These are phyloP conservation scores for Poecilus cupreus DNA, from an alignment of 2,888 invertebrate genomes.

Conservation along the genomic window DNA sequence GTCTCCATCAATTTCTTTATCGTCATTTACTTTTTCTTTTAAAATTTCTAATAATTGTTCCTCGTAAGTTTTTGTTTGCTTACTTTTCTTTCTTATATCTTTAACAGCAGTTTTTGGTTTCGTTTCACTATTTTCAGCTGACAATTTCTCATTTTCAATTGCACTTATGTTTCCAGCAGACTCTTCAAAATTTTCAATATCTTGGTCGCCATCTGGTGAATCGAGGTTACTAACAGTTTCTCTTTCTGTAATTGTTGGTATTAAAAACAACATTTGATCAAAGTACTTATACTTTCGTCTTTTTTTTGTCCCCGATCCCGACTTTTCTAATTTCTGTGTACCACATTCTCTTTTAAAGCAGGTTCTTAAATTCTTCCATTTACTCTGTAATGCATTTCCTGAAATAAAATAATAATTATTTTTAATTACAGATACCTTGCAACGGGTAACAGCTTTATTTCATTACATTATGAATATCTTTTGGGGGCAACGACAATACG, in stretches of 20 bases:
- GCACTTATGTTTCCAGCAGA: too few species aligned
- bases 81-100: slow-evolving; percentile 2
- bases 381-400: neutral
- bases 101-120: neutral
- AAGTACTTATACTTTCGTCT: slow-evolving; percentile 33
- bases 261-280: slow-evolving; percentile 21
- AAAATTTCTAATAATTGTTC: slow-evolving; percentile 10
- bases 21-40: slow-evolving; percentile 17
- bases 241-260: slow-evolving; percentile 15
- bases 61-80: neutral
- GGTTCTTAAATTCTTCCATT: slow-evolving; percentile 27
- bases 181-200: neutral
- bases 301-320: neutral
- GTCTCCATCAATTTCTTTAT: slow-evolving; percentile 44
- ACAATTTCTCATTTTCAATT: too few species aligned
- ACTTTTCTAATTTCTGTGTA: slow-evolving; percentile 1
- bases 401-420: neutral
- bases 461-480: neutral
- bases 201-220: neutral
- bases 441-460: neutral
- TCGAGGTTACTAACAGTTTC: neutral
- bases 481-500: neutral
- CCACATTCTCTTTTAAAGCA: neutral
- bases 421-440: neutral
- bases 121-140: too few species aligned